Percentiles rank a stretch among this genome's conserved stretches.
phyloP scores from a whole-genome alignment of 2,888 invertebrate genomes.

The Chirona hameri region DNA sequence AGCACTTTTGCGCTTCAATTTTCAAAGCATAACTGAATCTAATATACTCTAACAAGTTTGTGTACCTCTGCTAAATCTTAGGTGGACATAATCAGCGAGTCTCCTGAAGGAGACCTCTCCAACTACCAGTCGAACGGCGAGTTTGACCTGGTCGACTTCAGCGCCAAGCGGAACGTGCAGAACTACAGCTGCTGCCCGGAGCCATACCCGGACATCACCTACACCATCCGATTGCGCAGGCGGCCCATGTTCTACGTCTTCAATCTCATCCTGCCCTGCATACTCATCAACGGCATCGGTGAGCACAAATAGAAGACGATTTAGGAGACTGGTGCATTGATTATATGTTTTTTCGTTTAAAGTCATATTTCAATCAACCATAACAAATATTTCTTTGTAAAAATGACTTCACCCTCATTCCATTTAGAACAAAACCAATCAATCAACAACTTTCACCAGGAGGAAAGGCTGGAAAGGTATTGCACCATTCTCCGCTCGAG shows the following conservation, averaged over 20 bases:
- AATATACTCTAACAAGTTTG: no score
- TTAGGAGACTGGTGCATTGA: no score
- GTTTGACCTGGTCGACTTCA: slow-evolving; percentile 76
- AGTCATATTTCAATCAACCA: no score
- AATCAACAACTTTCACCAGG: no score
- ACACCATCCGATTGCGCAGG: slow-evolving; percentile 68
- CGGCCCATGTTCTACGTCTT: slow-evolving; percentile 81
- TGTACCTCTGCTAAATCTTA: slow-evolving; percentile 45
- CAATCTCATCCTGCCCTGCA: slow-evolving; percentile 77
- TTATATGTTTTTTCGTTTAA: no score
- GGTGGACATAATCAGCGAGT: slow-evolving; percentile 71
- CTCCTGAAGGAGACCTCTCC: slow-evolving; percentile 75
- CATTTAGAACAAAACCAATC: no score
- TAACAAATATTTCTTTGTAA: no score
- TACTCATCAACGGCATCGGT: slow-evolving; percentile 80
- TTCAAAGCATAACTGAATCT: no score
- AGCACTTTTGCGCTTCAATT: no score
- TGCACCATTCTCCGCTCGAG: no score
- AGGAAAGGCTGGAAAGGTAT: no score
- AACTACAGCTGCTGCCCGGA: slow-evolving; percentile 76
- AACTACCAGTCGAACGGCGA: slow-evolving; percentile 91
- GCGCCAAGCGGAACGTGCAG: slow-evolving; percentile 66
- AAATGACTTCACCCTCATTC: no score
- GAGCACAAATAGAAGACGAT: slow-evolving; percentile 42
- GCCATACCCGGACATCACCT: slow-evolving; percentile 79